Evolutionary conservation across 1,140 invertebrate genomes (phyloP).

Genomic region (Eumaeus atala): DNA sequence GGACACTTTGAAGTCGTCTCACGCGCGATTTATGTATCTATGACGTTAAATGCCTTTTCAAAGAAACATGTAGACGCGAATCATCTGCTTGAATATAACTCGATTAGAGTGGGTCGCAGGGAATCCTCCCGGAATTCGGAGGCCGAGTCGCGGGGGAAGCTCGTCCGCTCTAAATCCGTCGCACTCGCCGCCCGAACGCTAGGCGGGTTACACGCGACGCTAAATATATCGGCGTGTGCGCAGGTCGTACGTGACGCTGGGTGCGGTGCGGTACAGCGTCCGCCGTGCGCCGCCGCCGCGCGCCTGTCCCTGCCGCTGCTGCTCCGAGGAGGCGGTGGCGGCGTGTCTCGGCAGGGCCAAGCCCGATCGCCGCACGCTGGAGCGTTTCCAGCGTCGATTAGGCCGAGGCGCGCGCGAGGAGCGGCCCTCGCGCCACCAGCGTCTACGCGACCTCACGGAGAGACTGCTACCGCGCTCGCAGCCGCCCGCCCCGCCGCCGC

Average conservation of each 20-base stretch:
- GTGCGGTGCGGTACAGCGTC: slow-evolving; percentile 76
- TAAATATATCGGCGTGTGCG: slow-evolving; percentile 55
- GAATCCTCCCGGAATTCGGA: slow-evolving; percentile 68
- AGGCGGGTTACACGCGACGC: slow-evolving; percentile 52
- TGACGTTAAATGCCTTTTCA: slow-evolving; percentile 31
- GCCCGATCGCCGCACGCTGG: slow-evolving; percentile 78
- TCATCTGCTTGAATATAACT: slow-evolving; percentile 58
- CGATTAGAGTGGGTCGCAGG: slow-evolving; percentile 56
- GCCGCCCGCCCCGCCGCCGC: slow-evolving; percentile 47
- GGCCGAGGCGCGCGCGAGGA: slow-evolving; percentile 76
- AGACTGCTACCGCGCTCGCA: slow-evolving; percentile 75
- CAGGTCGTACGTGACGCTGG: slow-evolving; percentile 76
- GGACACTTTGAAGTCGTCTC: slow-evolving; percentile 12
- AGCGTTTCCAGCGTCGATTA: slow-evolving; percentile 84
- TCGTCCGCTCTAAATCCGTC: slow-evolving; percentile 63
- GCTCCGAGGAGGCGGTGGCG: slow-evolving; percentile 70
- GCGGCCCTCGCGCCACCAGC: slow-evolving; percentile 76
- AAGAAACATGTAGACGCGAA: slow-evolving; percentile 41
- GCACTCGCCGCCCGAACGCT: slow-evolving; percentile 57
- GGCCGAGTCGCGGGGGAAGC: slow-evolving; percentile 54
- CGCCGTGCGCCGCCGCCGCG: slow-evolving; percentile 71
- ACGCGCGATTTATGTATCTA: slow-evolving; percentile 21
- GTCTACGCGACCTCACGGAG: slow-evolving; percentile 84
- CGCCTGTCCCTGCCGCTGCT: slow-evolving; percentile 62
- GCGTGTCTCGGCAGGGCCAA: slow-evolving; percentile 69